Percentiles rank a stretch among this genome's conserved stretches.
Evolutionary conservation across 1,140 invertebrate genomes (phyloP).

Genomic region (Pachyrhynchus sulphureomaculatus): DNA sequence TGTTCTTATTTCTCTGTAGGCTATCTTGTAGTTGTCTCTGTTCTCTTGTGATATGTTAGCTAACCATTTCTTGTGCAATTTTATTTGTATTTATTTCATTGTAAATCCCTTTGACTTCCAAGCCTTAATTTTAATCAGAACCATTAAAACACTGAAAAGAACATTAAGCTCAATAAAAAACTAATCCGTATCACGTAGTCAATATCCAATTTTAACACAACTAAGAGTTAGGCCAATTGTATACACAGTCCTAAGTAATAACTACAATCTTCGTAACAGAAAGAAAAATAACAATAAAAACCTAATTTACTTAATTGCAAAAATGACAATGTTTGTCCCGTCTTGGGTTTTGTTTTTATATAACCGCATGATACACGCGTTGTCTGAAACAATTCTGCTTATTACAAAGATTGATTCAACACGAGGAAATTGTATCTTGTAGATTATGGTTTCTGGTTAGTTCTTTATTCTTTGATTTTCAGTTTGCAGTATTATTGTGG

Average conservation of each 20-base stretch:
- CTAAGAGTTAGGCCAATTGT: slow-evolving; percentile 10
- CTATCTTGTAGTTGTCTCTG: too few relatives aligned
- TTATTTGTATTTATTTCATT: too few relatives aligned
- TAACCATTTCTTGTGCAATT: too few relatives aligned
- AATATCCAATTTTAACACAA: slow-evolving; percentile 18
- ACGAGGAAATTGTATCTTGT: slow-evolving; percentile 10
- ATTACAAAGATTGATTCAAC: slow-evolving; percentile 21
- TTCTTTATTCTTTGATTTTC: neutral
- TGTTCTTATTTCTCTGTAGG: too few relatives aligned
- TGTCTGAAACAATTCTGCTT: slow-evolving; percentile 1
- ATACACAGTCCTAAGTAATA: slow-evolving; percentile 16
- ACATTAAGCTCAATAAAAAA: too few relatives aligned
- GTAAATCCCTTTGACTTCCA: too few relatives aligned
- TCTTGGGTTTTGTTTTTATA: slow-evolving; percentile 7
- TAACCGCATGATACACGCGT: slow-evolving; percentile 18
- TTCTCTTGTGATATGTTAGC: too few relatives aligned
- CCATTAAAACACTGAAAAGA: too few relatives aligned
- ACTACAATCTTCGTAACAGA: slow-evolving; percentile 1
- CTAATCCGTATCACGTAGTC: slow-evolving; percentile 8
- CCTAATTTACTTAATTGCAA: slow-evolving; percentile 17
- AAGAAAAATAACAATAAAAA: slow-evolving; percentile 14
- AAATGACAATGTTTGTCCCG: slow-evolving; percentile 19
- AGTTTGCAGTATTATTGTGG: neutral
- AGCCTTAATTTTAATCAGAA: too few relatives aligned
- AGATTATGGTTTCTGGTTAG: slow-evolving; percentile 10